A percentile compares a stretch with the other conserved stretches of the same genome.
Evolutionary conservation across 2,888 invertebrate species (phyloP).

Genomic region (Hydriomena furcata): DNA sequence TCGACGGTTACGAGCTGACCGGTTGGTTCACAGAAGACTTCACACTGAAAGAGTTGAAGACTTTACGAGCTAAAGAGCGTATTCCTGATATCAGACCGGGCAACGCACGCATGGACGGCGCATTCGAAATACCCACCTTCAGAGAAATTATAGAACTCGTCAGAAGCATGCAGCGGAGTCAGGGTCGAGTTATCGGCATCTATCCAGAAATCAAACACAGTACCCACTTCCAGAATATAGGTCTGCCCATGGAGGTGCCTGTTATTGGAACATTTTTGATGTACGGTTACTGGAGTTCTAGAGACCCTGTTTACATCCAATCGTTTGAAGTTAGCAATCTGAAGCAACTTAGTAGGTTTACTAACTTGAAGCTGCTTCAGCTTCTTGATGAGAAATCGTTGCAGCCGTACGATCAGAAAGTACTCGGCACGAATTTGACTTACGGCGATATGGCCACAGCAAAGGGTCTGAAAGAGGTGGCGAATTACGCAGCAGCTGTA

Average conservation of each 20-base stretch:
- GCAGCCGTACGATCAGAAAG: conserved; percentile 61
- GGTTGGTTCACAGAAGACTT: conserved; percentile 78
- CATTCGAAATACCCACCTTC: conserved; percentile 63
- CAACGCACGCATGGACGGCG: conserved; percentile 63
- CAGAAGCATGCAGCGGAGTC: conserved; percentile 61
- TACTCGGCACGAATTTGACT: conserved; percentile 54
- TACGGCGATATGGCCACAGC: conserved; percentile 67
- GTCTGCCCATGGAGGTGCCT: conserved; percentile 62
- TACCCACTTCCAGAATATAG: conserved; percentile 59
- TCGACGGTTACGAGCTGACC: conserved; percentile 53
- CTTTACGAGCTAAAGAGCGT: conserved; percentile 61
- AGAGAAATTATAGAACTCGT: conserved; percentile 71
- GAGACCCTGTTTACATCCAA: conserved; percentile 68
- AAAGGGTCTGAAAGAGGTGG: conserved; percentile 62
- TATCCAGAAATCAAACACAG: conserved; percentile 74
- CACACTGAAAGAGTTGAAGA: conserved; percentile 69
- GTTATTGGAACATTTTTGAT: conserved; percentile 56
- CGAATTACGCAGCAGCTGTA: conserved; percentile 67
- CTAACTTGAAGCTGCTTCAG: conserved; percentile 62
- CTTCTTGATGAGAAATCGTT: conserved; percentile 49
- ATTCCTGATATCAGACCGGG: conserved; percentile 64
- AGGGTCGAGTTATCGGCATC: conserved; percentile 63
- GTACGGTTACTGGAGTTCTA: conserved; percentile 58
- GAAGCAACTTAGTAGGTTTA: conserved; percentile 62
- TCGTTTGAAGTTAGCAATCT: conserved; percentile 73